Evolutionary conservation across 2,113 vertebrate genomes (phyloP).

Genomic region (Pygoscelis antarcticus): DNA sequence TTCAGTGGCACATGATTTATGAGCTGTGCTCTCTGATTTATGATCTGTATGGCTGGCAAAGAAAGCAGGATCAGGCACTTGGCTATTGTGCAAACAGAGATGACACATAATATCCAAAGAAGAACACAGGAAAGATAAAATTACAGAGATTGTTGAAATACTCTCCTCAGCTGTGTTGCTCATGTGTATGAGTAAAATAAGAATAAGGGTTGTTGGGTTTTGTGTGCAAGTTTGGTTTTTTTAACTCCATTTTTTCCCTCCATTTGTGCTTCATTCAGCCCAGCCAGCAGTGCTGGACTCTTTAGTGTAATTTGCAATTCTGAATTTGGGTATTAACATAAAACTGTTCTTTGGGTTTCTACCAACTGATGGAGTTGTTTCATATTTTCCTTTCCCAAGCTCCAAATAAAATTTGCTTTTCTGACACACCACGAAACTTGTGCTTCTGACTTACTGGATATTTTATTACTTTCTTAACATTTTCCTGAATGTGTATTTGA

Average conservation of each 20-base stretch:
- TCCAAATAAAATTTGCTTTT: not conserved
- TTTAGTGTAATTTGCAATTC: not conserved
- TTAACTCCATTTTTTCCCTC: not conserved
- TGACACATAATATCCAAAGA: conserved; percentile 54
- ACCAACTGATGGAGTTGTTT: not conserved
- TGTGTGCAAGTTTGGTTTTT: not conserved
- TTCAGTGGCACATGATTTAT: conserved; percentile 13
- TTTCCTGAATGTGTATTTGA: conserved; percentile 5
- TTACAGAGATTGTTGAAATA: conserved; percentile 61
- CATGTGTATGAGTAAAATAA: conserved; percentile 38
- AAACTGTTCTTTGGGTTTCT: not conserved
- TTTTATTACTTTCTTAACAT: not conserved
- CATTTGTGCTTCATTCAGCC: not conserved
- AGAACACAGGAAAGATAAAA: conserved; percentile 66
- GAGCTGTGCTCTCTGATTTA: conserved; percentile 24
- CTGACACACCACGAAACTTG: not conserved
- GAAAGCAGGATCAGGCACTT: conserved; percentile 35
- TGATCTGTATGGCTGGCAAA: conserved; percentile 16
- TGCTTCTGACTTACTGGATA: not conserved
- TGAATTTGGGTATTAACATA: not conserved
- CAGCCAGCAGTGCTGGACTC: not conserved
- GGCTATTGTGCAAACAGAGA: conserved; percentile 48
- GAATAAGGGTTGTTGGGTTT: conserved; percentile 23
- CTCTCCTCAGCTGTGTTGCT: conserved; percentile 15
- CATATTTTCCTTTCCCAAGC: not conserved